Conservation (phyloP, 2,797 vertebrate genomes). For the Danio kyathit region DNA sequence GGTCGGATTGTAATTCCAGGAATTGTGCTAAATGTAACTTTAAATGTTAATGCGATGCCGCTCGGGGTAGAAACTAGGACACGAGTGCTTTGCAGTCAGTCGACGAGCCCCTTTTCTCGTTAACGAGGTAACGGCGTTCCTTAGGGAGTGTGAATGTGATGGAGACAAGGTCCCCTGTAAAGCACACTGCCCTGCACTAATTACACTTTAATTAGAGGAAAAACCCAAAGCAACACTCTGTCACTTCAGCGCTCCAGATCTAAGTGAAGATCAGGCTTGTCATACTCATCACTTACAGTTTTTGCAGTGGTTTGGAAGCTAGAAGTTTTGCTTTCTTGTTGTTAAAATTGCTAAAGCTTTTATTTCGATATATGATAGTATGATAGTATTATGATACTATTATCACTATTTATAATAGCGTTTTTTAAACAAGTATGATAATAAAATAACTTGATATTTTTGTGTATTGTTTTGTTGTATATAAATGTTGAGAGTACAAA, state of each 20-base stretch:
- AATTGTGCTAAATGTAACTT: conserved; percentile 50
- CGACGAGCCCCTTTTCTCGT: conserved; percentile 26
- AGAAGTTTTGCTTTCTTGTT: neutral
- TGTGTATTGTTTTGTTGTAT: too few species aligned
- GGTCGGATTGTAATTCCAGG: conserved; percentile 39
- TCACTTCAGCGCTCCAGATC: neutral
- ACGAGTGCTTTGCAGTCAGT: conserved; percentile 49
- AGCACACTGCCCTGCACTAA: conserved; percentile 35
- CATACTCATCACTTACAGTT: neutral
- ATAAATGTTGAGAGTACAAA: too few species aligned
- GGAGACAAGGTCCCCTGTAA: conserved; percentile 34
- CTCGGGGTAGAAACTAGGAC: conserved; percentile 49
- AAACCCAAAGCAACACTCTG: conserved; percentile 11
- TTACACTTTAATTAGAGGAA: conserved; percentile 45
- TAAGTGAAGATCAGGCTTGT: conserved; percentile 6
- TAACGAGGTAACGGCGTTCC: conserved; percentile 48
- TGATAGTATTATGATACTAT: too few species aligned
- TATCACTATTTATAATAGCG: too few species aligned
- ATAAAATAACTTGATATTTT: too few species aligned
- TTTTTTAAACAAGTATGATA: too few species aligned
- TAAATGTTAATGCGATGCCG: conserved; percentile 58
- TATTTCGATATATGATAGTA: too few species aligned
- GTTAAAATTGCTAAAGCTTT: too few species aligned
- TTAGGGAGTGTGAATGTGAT: conserved; percentile 41
- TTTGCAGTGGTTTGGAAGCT: conserved; percentile 19